Conservation (phyloP, 2,113 vertebrate genomes). For the Colius striatus region DNA sequence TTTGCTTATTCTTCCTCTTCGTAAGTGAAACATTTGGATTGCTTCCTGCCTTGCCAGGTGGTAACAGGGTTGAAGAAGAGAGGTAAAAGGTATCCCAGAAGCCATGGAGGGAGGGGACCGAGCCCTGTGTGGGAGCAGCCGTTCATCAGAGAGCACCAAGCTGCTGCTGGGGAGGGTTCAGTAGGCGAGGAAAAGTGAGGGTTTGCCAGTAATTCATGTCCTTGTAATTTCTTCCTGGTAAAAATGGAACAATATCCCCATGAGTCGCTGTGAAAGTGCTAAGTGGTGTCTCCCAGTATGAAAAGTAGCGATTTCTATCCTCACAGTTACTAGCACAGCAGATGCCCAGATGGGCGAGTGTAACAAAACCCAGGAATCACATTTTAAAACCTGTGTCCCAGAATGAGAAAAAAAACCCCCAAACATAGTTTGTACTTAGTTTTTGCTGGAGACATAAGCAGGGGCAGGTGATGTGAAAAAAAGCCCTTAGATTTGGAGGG, state of each 20-base stretch:
- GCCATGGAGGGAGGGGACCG: not conserved
- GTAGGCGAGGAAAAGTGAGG: accelerated
- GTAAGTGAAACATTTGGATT: not conserved
- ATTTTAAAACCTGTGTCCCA: not conserved
- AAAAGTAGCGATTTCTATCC: not conserved
- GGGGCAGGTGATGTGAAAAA: not conserved
- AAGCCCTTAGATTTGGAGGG: not conserved
- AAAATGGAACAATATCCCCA: not conserved
- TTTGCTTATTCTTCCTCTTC: not conserved
- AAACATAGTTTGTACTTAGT: not conserved
- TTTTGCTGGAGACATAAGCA: not conserved
- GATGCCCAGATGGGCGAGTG: not conserved
- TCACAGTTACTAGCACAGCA: accelerated
- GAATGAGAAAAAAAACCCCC: not conserved
- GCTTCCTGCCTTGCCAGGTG: too few species aligned
- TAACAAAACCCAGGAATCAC: not conserved
- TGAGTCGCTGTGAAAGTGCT: not conserved
- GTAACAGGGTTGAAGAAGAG: not conserved
- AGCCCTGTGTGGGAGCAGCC: not conserved
- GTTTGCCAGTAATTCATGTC: not conserved
- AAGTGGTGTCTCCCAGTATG: not conserved
- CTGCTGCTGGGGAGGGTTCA: not conserved
- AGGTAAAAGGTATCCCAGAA: not conserved
- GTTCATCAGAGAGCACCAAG: not conserved
- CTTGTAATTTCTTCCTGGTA: not conserved